Percentiles rank a stretch among this genome's conserved stretches.
Evolutionary conservation across 2,888 invertebrate genomes (phyloP).

Genomic region (Tetragonisca angustula): DNA sequence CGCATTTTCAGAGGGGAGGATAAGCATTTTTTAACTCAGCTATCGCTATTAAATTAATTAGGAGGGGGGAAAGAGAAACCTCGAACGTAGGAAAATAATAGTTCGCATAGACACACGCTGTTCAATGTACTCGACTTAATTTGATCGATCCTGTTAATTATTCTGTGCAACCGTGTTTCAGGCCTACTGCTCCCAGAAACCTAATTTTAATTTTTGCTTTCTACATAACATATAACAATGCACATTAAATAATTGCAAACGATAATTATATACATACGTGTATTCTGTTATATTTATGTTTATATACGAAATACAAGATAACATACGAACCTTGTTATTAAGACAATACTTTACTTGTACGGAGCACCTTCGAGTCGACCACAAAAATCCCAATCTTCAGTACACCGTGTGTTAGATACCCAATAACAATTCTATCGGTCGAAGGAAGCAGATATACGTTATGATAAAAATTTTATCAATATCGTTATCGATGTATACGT

Average conservation of each 20-base stretch:
- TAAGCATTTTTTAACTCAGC: slow-evolving; percentile 60
- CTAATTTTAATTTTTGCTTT: background rate
- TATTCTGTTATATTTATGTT: background rate
- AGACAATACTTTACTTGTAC: background rate
- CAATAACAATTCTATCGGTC: slow-evolving; percentile 20
- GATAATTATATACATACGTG: background rate
- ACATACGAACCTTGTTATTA: background rate
- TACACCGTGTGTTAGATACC: background rate
- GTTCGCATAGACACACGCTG: slow-evolving; percentile 3
- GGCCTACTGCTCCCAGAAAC: background rate
- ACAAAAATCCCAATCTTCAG: background rate
- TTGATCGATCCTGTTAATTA: background rate
- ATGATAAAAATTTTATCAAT: slow-evolving; percentile 39
- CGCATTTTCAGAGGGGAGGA: slow-evolving; percentile 64
- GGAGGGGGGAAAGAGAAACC: slow-evolving; percentile 39
- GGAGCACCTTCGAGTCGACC: background rate
- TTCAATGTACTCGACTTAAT: background rate
- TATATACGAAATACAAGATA: no score
- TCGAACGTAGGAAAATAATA: slow-evolving; percentile 22
- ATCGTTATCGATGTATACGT: slow-evolving; percentile 9
- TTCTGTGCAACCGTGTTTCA: background rate
- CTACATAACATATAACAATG: background rate
- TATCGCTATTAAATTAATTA: slow-evolving; percentile 62
- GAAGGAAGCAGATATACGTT: slow-evolving; percentile 28
- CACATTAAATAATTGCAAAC: background rate